Conservation (phyloP, 2,797 vertebrate species). For the Rhabdophis nuchalis region DNA sequence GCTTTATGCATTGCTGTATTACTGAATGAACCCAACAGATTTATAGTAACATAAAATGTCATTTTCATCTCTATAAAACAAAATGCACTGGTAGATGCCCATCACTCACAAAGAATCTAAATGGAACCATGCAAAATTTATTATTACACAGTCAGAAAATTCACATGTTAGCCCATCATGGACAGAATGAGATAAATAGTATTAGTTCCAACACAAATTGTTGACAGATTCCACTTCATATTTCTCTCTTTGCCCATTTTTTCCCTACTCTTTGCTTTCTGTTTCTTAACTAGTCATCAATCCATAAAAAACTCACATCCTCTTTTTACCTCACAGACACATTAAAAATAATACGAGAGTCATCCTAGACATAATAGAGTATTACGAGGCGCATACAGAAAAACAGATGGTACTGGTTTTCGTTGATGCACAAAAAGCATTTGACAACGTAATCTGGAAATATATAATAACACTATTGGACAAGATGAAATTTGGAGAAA, state of each 20-base stretch:
- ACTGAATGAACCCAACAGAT: not conserved
- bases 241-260: not conserved
- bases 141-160: not conserved
- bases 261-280: not conserved
- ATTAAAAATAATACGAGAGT: too few relatives aligned
- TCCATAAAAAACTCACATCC: not conserved
- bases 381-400: too few relatives aligned
- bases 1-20: not conserved
- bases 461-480: too few relatives aligned
- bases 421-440: too few relatives aligned
- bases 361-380: too few relatives aligned
- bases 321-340: too few relatives aligned
- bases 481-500: too few relatives aligned
- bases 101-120: not conserved
- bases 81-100: not conserved
- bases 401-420: too few relatives aligned
- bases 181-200: not conserved
- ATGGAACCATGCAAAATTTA: not conserved
- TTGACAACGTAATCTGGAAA: too few relatives aligned
- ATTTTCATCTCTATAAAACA: not conserved
- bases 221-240: not conserved
- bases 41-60: constrained; percentile 21
- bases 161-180: not conserved
- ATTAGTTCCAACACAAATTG: not conserved
- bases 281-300: not conserved